Base-by-base conservation (phyloP, 1,140 invertebrate species). In the Batillaria attramentaria region DNA sequence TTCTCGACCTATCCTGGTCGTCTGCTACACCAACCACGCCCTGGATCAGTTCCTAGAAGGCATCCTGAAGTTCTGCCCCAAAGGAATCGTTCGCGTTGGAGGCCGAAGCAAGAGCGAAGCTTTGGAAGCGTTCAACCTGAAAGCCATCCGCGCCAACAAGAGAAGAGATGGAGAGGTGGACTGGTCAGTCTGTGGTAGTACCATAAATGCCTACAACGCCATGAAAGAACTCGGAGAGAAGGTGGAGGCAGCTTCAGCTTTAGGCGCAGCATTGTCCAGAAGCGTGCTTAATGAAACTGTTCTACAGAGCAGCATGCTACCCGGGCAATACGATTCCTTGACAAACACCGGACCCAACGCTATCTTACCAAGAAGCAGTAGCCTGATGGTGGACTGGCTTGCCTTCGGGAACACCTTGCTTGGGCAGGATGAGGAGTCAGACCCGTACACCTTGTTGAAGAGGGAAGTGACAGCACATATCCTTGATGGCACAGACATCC, bases 1-100 rank as follows among this genome's bases (percentile, higher is more conserved):
- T 8, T 72, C 20, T 24, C 2, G 31, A 39, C 94, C 95, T 5
- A 94, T 97, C 75, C 88, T 97, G 2, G 91, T 97, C 20, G 93
- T 97, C 35, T 96, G 95, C 85, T 96, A 94, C 82, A 97, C 95
- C 0, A 97, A 97, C 87, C 95, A 97, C 89, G 96, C 96, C 1
- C 87, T 97, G 3, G 96, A 97, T 92, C 95, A 97, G 87, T 97
- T 97, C 91, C 89, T 97, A n/a, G 94, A 96, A 88, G 95, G 94
- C 39, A 88, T 91, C 33, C n/a, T 81, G 3, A 28, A 57, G 20
- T 85, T 84, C 50, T 81, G 42, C 41, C 3, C 37, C 41, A 31
- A 43, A 43, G 41, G 41, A 1, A 43, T 72, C 66, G 91, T 95
- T 10, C 92, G 96, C 33, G 92, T 97, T 79, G 96, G 96, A 1